phyloP scores from a whole-genome alignment of 2,113 vertebrate genomes.

The Vombatus ursinus region DNA sequence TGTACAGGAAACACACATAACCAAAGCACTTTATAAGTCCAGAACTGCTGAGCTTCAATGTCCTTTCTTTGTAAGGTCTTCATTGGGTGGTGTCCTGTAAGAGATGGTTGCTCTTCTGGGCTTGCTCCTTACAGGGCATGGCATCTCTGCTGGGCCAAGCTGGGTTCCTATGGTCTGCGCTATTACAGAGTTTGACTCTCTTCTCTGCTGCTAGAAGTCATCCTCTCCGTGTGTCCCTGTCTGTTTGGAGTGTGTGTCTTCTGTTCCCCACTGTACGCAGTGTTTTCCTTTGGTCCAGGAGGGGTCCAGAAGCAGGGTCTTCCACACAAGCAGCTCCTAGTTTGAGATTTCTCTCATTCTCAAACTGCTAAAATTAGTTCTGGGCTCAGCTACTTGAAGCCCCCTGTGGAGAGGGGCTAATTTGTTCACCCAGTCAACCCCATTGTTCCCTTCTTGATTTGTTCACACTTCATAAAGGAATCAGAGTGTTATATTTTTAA shows the following conservation, averaged over 20 bases:
- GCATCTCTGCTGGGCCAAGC: not conserved
- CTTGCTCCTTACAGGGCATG: not conserved
- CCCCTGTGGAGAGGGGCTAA: not conserved
- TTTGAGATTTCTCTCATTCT: not conserved
- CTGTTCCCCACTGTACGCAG: not conserved
- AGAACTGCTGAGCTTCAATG: not conserved
- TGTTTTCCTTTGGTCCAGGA: not conserved
- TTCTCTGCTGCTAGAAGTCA: not conserved
- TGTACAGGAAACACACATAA: too few relatives aligned
- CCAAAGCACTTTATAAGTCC: too few relatives aligned
- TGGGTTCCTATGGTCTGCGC: not conserved
- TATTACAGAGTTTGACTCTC: not conserved
- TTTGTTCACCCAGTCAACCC: not conserved
- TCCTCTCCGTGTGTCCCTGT: too few relatives aligned
- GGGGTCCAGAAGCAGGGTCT: too few relatives aligned
- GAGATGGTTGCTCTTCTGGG: not conserved
- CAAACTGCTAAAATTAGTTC: not conserved
- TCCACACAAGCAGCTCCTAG: not conserved
- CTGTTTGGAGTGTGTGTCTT: not conserved
- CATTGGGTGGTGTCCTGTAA: not conserved
- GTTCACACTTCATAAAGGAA: not conserved
- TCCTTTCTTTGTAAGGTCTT: not conserved
- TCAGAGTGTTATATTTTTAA: not conserved
- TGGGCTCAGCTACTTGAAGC: not conserved
- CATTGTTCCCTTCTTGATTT: not conserved